These are phyloP conservation scores for Bradypodion pumilum DNA, from an alignment of 2,797 vertebrate species.

Conservation along the genomic window DNA sequence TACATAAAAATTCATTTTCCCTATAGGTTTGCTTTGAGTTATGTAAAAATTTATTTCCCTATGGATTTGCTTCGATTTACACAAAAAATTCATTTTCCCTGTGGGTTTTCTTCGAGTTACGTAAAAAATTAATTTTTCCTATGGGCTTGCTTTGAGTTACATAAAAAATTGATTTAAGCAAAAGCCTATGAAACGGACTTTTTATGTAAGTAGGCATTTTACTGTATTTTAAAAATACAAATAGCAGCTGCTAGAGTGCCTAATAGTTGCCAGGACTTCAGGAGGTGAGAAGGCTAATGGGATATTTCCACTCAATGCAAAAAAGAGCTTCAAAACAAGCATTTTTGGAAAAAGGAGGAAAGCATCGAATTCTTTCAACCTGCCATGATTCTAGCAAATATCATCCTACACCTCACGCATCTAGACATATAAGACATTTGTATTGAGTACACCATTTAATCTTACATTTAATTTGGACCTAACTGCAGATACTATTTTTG, in stretches of 20 bases:
- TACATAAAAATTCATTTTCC: no score
- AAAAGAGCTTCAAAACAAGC: neutral
- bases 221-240: neutral
- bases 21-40: no score
- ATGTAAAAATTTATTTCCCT: no score
- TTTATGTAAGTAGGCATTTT: no score
- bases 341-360: neutral
- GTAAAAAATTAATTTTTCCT: no score
- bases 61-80: no score
- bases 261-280: neutral
- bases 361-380: neutral
- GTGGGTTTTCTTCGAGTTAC: no score
- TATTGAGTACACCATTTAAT: neutral
- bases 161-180: no score
- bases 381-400: neutral
- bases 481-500: slow-evolving; percentile 1
- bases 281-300: neutral
- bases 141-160: no score
- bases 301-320: neutral
- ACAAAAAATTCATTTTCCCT: no score
- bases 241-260: neutral
- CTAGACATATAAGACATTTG: neutral
- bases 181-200: no score
- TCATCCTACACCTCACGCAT: no score
- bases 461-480: neutral